phyloP scores from a whole-genome alignment of 2,888 invertebrate species.

The Merodon equestris region DNA sequence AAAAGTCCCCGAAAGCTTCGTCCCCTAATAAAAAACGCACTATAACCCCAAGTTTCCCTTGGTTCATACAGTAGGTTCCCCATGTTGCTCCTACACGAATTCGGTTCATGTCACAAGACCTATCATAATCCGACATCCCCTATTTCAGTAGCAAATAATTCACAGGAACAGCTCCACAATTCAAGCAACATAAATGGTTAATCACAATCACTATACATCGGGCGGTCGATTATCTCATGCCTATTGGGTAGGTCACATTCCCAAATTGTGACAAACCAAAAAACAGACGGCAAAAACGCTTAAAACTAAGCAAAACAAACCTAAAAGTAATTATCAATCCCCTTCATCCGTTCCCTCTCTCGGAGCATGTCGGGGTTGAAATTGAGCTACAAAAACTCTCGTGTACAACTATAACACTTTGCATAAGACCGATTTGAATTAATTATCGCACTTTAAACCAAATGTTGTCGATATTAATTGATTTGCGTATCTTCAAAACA shows the following conservation, averaged over 20 bases:
- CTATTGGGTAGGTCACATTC: slow-evolving; percentile 56
- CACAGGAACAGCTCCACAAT: slow-evolving; percentile 13
- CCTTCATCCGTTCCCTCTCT: background rate
- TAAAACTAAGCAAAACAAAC: slow-evolving; percentile 38
- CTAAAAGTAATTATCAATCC: slow-evolving; percentile 39
- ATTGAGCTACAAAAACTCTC: slow-evolving; percentile 53
- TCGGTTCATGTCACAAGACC: slow-evolving; percentile 28
- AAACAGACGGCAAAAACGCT: slow-evolving; percentile 40
- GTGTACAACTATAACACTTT: slow-evolving; percentile 57
- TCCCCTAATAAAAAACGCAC: background rate
- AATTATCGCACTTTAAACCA: slow-evolving; percentile 49
- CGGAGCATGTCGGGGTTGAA: background rate
- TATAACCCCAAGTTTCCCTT: background rate
- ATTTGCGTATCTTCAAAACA: slow-evolving; percentile 57
- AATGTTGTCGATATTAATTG: slow-evolving; percentile 54
- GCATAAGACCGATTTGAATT: slow-evolving; percentile 56
- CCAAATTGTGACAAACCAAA: slow-evolving; percentile 60
- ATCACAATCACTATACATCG: background rate
- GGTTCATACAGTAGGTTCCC: slow-evolving; percentile 1
- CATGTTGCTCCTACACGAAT: background rate
- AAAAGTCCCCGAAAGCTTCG: slow-evolving; percentile 12
- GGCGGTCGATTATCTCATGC: slow-evolving; percentile 60
- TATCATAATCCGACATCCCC: background rate
- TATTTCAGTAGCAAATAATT: slow-evolving; percentile 15
- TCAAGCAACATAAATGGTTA: slow-evolving; percentile 30